Conservation (phyloP, 2,797 vertebrate species). For the Etheostoma nigrum region DNA sequence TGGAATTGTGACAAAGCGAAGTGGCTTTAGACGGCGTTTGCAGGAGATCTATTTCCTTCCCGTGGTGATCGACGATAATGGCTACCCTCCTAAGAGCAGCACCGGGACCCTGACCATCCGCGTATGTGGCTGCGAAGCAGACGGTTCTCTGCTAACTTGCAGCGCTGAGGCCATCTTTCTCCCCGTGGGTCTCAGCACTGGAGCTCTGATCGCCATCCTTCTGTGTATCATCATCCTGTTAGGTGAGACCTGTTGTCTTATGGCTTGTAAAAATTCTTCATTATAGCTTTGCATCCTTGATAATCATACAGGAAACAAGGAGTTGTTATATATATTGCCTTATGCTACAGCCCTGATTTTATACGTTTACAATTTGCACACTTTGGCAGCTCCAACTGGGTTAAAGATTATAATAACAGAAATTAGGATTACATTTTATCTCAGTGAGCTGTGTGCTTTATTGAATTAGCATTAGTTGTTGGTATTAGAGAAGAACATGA, state of each 20-base stretch:
- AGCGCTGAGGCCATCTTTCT: constrained; percentile 96
- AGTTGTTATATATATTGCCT: neutral
- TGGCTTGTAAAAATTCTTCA: neutral
- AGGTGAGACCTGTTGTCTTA: constrained; percentile 83
- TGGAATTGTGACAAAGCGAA: constrained; percentile 91
- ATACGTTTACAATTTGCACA: neutral
- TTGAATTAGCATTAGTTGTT: neutral
- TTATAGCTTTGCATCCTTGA: neutral
- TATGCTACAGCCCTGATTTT: neutral
- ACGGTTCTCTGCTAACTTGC: constrained; percentile 94
- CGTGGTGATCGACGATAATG: constrained; percentile 94
- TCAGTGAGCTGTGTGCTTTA: neutral
- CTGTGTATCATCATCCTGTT: constrained; percentile 95
- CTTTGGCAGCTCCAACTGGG: neutral
- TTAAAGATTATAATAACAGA: neutral
- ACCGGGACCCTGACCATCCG: constrained; percentile 95
- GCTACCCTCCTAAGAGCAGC: constrained; percentile 95
- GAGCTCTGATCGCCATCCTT: constrained; percentile 95
- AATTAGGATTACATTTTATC: neutral
- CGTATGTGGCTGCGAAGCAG: constrained; percentile 93
- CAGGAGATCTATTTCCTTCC: constrained; percentile 94
- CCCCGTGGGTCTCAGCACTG: constrained; percentile 96
- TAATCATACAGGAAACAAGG: neutral
- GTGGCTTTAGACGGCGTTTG: constrained; percentile 91
- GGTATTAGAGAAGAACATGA: neutral